Evolutionary conservation across 2,888 invertebrate genomes (phyloP).

Genomic region (Dasypogon diadema): DNA sequence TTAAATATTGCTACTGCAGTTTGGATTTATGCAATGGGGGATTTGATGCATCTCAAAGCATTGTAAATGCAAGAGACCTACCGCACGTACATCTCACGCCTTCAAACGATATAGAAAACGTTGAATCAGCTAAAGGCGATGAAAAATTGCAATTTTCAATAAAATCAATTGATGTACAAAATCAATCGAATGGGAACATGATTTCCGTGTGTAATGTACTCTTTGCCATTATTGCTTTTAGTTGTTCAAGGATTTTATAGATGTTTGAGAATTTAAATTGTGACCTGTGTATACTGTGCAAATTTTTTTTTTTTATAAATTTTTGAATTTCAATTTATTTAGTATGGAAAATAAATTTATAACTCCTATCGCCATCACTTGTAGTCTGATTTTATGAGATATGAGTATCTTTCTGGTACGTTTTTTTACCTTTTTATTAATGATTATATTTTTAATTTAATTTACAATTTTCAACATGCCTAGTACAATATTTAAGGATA

Average conservation of each 20-base stretch:
- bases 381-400: no score
- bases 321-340: no score
- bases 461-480: no score
- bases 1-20: slow-evolving; percentile 57
- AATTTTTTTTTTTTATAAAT: no score
- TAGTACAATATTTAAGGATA: no score
- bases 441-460: no score
- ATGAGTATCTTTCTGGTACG: no score
- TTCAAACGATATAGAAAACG: neutral
- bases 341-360: no score
- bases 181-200: slow-evolving; percentile 1
- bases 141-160: slow-evolving; percentile 15
- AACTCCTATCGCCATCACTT: no score
- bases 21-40: slow-evolving; percentile 56
- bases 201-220: neutral
- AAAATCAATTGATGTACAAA: slow-evolving; percentile 20
- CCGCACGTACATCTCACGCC: neutral
- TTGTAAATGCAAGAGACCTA: neutral
- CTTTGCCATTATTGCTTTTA: neutral
- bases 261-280: no score
- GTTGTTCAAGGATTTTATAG: neutral
- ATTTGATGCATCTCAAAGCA: neutral
- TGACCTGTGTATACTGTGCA: no score
- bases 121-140: neutral
- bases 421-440: no score